Evolutionary conservation across 1,140 invertebrate genomes (phyloP), one percentile per base, ranked within the genome.

Genomic region (Brevipalpus yothersi): DNA sequence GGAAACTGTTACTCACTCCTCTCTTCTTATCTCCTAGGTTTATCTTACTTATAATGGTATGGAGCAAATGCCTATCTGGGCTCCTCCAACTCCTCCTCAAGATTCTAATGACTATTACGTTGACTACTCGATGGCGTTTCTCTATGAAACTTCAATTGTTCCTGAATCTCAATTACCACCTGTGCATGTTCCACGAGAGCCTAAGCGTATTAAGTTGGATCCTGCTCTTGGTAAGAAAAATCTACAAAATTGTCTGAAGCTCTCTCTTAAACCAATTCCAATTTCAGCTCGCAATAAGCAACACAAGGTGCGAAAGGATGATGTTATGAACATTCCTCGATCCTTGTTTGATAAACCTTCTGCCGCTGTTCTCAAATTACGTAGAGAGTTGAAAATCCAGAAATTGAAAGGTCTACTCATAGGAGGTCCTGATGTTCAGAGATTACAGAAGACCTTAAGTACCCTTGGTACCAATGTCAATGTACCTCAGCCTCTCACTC

Each of bases 71-170:
- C 71, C 73, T 9, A 72, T 93, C 76, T 95, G 90, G 88, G 83
- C 83, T 65, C 91, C 90, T 61, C 90, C 89, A 60, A 93, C 89
- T 13, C 89, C 90, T 62, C 89, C 90, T 7, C 81, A 83, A 67
- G 82, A 84, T 69, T 66, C 62, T 43, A 60, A 60, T 69, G 89
- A 94, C 70, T 79, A 91, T 11, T 93, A 92, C 73, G 80, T 92
- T 61, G 89, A 94, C 70, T 79, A 82, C 65, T 81, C 82, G 53
- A 69, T 88, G 66, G 77, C 79, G 41, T 87, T 89, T 67, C 76
- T 93, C 53, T 94, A 94, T 71, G 84, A 91, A 61, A 76, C 75
- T 60, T 79, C 77, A 12, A 75, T 82, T 12, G 90, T 94, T 77
- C 74, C 81, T 11, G 89, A 94, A 68, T 74, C 79, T 39, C 79